These are phyloP conservation scores for Acanthosepion esculentum DNA, from an alignment of 2,888 invertebrate species.

Conservation along the genomic window DNA sequence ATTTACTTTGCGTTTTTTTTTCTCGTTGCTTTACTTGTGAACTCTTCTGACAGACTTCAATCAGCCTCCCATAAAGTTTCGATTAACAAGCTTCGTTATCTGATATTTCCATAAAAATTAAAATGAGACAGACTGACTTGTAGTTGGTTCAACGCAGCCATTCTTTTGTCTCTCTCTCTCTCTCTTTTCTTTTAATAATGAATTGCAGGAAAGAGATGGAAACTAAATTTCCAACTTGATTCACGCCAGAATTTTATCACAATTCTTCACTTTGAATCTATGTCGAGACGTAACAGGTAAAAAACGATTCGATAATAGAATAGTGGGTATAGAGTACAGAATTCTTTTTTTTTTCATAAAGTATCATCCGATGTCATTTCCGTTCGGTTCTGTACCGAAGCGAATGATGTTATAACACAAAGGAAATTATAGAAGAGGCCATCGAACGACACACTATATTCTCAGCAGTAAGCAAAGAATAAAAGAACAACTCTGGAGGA, in stretches of 20 bases:
- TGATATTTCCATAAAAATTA: background rate
- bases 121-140: too few species aligned
- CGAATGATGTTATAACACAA: background rate
- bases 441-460: background rate
- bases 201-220: background rate
- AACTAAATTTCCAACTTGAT: background rate
- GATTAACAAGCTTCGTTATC: background rate
- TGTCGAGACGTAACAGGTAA: background rate
- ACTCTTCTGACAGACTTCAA: too few species aligned
- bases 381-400: background rate
- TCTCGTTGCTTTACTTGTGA: too few species aligned
- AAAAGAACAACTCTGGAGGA: background rate
- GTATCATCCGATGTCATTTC: background rate
- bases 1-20: too few species aligned
- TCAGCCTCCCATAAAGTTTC: too few species aligned
- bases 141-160: too few species aligned
- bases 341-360: background rate
- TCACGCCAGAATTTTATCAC: background rate
- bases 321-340: background rate
- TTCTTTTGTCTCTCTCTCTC: background rate
- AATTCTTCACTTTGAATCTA: background rate
- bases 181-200: background rate
- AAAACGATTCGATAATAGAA: background rate
- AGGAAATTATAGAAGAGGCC: background rate
- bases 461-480: background rate